Percentiles rank a stretch among this genome's conserved stretches.
Conservation (phyloP, 2,797 vertebrate species). For the Chaetophractus vellerosus region DNA sequence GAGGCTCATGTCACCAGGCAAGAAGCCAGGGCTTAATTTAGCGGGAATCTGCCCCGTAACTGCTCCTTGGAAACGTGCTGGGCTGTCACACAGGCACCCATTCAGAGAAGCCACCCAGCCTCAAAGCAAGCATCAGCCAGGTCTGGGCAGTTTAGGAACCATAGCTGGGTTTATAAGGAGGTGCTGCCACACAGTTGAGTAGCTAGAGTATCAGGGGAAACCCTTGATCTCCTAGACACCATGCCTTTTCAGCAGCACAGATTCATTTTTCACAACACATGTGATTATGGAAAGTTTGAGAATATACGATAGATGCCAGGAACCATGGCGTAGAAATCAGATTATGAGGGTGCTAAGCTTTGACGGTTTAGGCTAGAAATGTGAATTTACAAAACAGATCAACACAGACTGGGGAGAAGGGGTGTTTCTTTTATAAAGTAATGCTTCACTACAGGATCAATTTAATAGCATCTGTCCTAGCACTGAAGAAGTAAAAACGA, state of each 20-base stretch:
- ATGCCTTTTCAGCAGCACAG: neutral
- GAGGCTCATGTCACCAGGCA: neutral
- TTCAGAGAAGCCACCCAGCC: neutral
- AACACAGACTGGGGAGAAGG: constrained; percentile 2
- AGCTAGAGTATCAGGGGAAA: neutral
- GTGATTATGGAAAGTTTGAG: neutral
- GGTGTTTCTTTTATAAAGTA: neutral
- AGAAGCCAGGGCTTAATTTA: neutral
- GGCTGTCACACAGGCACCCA: neutral
- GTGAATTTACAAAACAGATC: constrained; percentile 48
- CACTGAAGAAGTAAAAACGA: constrained; percentile 68
- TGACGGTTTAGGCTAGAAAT: constrained; percentile 5
- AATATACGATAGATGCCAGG: neutral
- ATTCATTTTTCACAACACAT: neutral
- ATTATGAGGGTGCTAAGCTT: neutral
- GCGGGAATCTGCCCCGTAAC: rapidly evolving
- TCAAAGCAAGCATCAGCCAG: neutral
- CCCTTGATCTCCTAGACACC: neutral
- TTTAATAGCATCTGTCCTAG: constrained; percentile 10
- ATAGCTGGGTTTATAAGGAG: neutral
- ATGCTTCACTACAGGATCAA: neutral
- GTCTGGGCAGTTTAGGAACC: neutral
- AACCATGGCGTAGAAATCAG: neutral
- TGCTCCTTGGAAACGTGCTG: neutral
- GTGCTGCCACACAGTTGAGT: neutral